A percentile compares a stretch with the other conserved stretches of the same genome.
These are phyloP conservation scores for Rhopalosiphum nymphaeae DNA, from an alignment of 2,888 invertebrate genomes.

Conservation along the genomic window DNA sequence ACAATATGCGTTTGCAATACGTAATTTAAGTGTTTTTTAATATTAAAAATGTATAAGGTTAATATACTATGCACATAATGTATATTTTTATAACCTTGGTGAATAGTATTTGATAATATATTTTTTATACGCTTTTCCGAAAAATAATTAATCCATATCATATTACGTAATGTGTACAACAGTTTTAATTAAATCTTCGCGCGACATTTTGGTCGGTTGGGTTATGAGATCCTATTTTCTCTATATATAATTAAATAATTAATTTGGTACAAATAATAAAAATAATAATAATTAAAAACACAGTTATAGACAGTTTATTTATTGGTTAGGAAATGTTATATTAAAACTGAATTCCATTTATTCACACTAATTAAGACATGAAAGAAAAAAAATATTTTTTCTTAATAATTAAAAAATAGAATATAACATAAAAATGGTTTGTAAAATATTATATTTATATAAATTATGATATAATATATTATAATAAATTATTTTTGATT, in stretches of 20 bases:
- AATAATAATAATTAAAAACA: slow-evolving; percentile 6
- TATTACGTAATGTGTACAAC: neutral
- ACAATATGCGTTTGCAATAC: neutral
- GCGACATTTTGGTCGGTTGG: neutral
- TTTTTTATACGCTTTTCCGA: neutral
- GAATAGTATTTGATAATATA: neutral
- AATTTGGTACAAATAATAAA: neutral
- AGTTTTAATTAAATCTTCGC: neutral
- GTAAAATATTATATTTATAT: neutral
- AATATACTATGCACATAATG: neutral
- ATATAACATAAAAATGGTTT: neutral
- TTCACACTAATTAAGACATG: neutral
- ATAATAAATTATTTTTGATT: neutral
- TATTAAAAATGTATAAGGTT: neutral
- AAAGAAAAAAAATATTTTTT: neutral
- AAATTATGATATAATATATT: neutral
- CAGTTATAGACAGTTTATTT: neutral
- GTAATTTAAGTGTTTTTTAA: neutral
- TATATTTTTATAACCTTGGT: neutral
- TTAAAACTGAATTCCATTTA: neutral
- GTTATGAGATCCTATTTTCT: neutral
- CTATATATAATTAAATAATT: neutral
- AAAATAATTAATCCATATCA: neutral
- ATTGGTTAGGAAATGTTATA: neutral
- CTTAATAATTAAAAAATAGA: neutral